phyloP scores from a whole-genome alignment of 2,797 vertebrate species.

The Coilia nasus region DNA sequence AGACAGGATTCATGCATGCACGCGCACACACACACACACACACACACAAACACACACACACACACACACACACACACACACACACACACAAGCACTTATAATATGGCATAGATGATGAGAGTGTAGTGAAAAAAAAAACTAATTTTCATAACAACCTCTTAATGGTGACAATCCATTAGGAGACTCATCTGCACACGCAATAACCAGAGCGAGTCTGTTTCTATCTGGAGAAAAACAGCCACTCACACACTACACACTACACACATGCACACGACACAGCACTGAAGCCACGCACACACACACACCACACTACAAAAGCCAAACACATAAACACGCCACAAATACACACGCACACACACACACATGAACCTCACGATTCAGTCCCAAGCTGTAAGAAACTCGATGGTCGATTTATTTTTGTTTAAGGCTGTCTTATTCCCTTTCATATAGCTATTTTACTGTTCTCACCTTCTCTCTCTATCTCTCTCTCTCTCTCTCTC shows the following conservation, averaged over 20 bases:
- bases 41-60: not conserved
- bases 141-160: conserved; percentile 42
- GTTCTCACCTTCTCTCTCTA: not conserved
- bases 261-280: not conserved
- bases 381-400: too few relatives aligned
- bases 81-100: not conserved
- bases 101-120: conserved; percentile 38
- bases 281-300: not conserved
- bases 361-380: not conserved
- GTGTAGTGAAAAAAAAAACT: conserved; percentile 43
- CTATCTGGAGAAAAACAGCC: conserved; percentile 16
- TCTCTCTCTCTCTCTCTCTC: not conserved
- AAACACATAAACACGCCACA: not conserved
- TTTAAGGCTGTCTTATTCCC: too few relatives aligned
- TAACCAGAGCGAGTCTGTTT: not conserved
- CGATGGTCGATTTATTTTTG: too few relatives aligned
- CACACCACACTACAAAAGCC: not conserved
- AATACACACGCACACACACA: not conserved
- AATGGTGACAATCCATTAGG: conserved; percentile 53
- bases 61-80: not conserved
- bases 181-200: conserved; percentile 17
- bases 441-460: too few relatives aligned
- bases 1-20: too few relatives aligned
- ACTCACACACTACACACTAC: not conserved
- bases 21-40: not conserved